These are phyloP conservation scores for Drosophila buzzatii DNA, from an alignment of 2,888 invertebrate genomes.

Conservation along the genomic window DNA sequence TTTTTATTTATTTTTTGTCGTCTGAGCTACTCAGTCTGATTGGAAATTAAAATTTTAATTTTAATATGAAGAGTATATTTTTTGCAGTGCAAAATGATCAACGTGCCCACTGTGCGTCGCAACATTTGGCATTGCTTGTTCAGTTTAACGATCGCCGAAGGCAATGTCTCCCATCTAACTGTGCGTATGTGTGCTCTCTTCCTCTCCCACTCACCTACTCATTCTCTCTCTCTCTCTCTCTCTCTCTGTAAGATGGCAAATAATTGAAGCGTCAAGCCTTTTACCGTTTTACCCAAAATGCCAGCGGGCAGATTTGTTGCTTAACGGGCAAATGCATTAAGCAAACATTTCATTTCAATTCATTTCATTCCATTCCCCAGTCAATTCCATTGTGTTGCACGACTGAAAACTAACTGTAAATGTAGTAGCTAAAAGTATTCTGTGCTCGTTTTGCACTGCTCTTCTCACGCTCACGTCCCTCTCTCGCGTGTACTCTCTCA, in stretches of 20 bases:
- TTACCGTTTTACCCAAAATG: constrained; percentile 42
- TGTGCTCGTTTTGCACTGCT: not conserved
- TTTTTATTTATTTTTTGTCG: too few species aligned
- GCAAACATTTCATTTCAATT: constrained; percentile 5
- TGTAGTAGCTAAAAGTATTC: not conserved
- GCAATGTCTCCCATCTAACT: constrained; percentile 37
- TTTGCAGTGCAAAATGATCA: too few species aligned
- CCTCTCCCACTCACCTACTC: too few species aligned
- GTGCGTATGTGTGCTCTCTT: not conserved
- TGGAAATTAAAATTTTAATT: too few species aligned
- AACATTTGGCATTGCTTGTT: constrained; percentile 50
- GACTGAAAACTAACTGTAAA: not conserved
- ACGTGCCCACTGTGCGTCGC: not conserved
- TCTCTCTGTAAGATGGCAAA: constrained; percentile 37
- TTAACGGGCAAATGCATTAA: constrained; percentile 47
- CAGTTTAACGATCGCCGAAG: constrained; percentile 68
- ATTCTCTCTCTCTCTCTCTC: not conserved
- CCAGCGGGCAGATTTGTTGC: constrained; percentile 36
- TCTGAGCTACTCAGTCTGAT: too few species aligned
- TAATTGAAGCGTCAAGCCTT: constrained; percentile 70
- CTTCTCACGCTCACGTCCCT: not conserved
- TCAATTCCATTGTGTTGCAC: not conserved
- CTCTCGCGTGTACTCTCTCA: too few species aligned
- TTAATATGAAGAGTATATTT: too few species aligned
- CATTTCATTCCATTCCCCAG: not conserved